Percentiles rank a stretch among this genome's conserved stretches.
These are phyloP conservation scores for Monodelphis domestica DNA, from an alignment of 2,797 vertebrate genomes.

Conservation along the genomic window DNA sequence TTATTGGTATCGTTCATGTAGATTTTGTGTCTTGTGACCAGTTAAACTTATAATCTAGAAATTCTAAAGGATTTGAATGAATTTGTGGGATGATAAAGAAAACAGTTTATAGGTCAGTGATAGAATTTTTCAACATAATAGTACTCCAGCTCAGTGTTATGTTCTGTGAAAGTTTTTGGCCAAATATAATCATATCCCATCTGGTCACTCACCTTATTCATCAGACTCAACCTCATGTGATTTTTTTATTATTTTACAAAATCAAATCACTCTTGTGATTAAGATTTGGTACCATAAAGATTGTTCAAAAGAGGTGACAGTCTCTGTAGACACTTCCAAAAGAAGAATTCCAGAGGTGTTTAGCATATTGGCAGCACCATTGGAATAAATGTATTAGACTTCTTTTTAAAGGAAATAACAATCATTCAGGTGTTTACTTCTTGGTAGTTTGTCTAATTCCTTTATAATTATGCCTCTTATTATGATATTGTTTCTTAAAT, in stretches of 20 bases:
- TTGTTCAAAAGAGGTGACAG: background rate
- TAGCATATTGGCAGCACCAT: background rate
- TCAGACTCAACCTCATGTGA: background rate
- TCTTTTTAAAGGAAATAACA: slow-evolving; percentile 1
- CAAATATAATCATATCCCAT: background rate
- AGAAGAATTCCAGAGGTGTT: background rate
- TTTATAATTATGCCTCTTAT: background rate
- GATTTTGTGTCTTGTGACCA: slow-evolving; percentile 14
- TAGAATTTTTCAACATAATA: background rate
- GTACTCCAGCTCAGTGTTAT: background rate
- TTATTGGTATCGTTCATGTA: background rate
- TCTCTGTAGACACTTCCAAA: background rate
- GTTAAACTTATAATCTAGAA: slow-evolving; percentile 18
- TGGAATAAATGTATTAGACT: background rate
- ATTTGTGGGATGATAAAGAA: background rate
- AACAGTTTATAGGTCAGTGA: background rate
- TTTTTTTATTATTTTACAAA: background rate
- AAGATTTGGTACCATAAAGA: background rate
- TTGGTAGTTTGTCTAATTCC: slow-evolving; percentile 7
- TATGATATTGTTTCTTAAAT: slow-evolving; percentile 1
- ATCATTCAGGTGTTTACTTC: background rate
- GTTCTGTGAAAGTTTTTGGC: background rate
- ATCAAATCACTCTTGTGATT: background rate
- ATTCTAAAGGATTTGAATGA: slow-evolving; percentile 38
- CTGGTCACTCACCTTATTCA: background rate